Conservation (phyloP, 2,113 vertebrate genomes). For the Cariama cristata region DNA sequence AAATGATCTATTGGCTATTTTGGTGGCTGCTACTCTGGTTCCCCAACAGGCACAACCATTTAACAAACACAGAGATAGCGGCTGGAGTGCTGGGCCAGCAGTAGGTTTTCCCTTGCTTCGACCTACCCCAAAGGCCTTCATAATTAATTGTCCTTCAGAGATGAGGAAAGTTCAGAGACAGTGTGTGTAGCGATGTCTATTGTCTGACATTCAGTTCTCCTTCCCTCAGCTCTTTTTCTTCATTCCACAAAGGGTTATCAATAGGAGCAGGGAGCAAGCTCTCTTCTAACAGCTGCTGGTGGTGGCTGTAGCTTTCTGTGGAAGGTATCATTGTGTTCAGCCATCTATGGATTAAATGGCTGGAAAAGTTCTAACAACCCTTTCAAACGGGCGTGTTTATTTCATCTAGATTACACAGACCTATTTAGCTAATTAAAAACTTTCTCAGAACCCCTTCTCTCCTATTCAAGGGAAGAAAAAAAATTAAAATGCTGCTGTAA, state of each 20-base stretch:
- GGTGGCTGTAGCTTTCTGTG: constrained; percentile 69
- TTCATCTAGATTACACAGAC: constrained; percentile 68
- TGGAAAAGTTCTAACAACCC: constrained; percentile 75
- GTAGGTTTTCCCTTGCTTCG: constrained; percentile 80
- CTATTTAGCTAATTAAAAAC: constrained; percentile 68
- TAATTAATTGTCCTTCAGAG: constrained; percentile 90
- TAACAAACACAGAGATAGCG: constrained; percentile 74
- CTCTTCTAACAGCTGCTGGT: constrained; percentile 78
- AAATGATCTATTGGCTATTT: constrained; percentile 78
- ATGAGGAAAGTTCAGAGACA: constrained; percentile 86
- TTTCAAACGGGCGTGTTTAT: constrained; percentile 74
- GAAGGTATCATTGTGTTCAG: constrained; percentile 70
- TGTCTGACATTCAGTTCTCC: constrained; percentile 85
- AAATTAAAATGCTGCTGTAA: constrained; percentile 16
- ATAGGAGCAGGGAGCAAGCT: constrained; percentile 77
- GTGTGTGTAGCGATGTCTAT: constrained; percentile 80
- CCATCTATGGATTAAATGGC: constrained; percentile 70
- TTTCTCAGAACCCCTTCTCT: constrained; percentile 56
- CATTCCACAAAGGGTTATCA: constrained; percentile 84
- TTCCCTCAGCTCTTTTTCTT: constrained; percentile 78
- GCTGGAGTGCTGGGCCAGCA: constrained; percentile 72
- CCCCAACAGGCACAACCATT: constrained; percentile 77
- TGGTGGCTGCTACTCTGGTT: constrained; percentile 71
- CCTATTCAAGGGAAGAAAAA: constrained; percentile 16
- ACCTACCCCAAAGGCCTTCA: constrained; percentile 87